Evolutionary conservation across 2,888 invertebrate species (phyloP), one percentile per base, ranked within the genome.

Genomic region (Luffia ferchaultella): DNA sequence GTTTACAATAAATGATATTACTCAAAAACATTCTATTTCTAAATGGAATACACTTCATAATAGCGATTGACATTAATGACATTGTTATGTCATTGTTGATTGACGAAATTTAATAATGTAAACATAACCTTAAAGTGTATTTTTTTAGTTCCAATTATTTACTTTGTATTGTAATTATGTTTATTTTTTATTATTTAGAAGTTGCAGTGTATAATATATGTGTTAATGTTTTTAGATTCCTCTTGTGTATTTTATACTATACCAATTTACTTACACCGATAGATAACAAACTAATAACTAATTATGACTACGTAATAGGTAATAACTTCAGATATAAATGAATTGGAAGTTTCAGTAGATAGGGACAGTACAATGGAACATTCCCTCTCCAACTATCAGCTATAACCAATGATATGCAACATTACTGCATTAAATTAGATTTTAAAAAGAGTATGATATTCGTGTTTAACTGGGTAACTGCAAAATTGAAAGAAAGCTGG

Each of bases 251-350:
- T 30, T 30, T 30, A 12, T 30, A 7, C 12, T 30, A 30, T 30
- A 30, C 12, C 3, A 30, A 30, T 30, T 30, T 30, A 30, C 12
- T 30, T 30, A 7, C 30, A 30, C 12, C 30, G 12, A 53, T 54
- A 45, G 19, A 18, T n/a, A 20, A 51, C 15, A 30, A 45, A 15
- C 42, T 16, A 45, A 49, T 54, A 42, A 50, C 44, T 54, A 30
- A 18, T 48, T 55, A 53, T 41, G 57, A 58, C 47, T 57, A 55
- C 50, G 53, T 57, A 41, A 55, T 60, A 43, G 55, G 55, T 57
- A 50, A 52, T 30, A 30, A 7, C 12, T n/a, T n/a, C n/a, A n/a
- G n/a, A n/a, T n/a, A n/a, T n/a, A n/a, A n/a, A n/a, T n/a, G n/a
- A n/a, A n/a, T n/a, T n/a, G n/a, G n/a, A n/a, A n/a, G n/a, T n/a